Evolutionary conservation across 2,113 vertebrate species (phyloP), one percentile per base, ranked within the genome.

Genomic region (Ceuthmochares aereus): DNA sequence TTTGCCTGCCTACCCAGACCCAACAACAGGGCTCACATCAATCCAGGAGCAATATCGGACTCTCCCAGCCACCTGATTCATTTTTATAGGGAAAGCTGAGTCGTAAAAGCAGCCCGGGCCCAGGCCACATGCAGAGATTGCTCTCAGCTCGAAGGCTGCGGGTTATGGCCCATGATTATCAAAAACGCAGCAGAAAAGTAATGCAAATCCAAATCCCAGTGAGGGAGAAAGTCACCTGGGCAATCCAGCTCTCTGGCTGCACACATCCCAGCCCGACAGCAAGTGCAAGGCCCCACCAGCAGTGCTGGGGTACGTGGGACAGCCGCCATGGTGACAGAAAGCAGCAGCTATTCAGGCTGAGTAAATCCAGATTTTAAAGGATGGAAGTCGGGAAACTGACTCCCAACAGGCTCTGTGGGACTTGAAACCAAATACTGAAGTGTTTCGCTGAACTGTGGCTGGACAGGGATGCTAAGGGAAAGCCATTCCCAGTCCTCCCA

Each of bases 211-310:
- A 30, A 73, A 60, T 1, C 14, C 21, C 52, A 2, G 36, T 0
- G 0, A 27, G 27, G 67, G 58, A 52, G 49, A 34, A 49, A 27
- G 14, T 9, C 1, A 1, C 37, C 0, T 1, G 36, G 36, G 37
- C 36, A 40, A 59, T 5, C 10, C 5, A 1, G 26, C 8, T 62
- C 30, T 8, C 12, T 3, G 2, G 52, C 37, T 4, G 0, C n/a
- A 42, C 5, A 4, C 55, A 49, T 6, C 42, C 43, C 20, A 2
- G 34, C 25, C 42, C 1, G 1, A 51, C 55, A 37, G 17, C 9
- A 14, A 60, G 37, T 2, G 6, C 20, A 11, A n/a, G 0, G 10
- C 9, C 14, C n/a, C 5, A 5, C 23, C 81, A 66, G 34, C 4
- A 2, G 29, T 3, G 17, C n/a, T 8, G 49, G 15, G 23, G 34